These are phyloP conservation scores for Leucozona laternaria DNA, from an alignment of 2,888 invertebrate genomes.

Conservation along the genomic window DNA sequence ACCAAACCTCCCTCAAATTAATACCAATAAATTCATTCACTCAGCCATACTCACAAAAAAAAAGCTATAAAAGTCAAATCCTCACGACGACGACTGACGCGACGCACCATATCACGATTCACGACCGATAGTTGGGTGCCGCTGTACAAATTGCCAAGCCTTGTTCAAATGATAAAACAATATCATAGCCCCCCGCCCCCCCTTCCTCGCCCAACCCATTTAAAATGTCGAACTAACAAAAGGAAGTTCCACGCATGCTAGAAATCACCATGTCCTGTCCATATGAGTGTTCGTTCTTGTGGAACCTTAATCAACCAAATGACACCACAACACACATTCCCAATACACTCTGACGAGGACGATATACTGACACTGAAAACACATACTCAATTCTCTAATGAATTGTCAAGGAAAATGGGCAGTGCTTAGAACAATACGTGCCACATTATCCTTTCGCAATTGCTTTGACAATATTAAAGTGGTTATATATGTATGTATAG, in stretches of 20 bases:
- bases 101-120: too few species aligned
- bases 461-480: slow-evolving; percentile 32
- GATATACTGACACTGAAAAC: not conserved
- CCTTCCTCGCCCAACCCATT: not conserved
- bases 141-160: slow-evolving; percentile 38
- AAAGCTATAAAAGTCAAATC: slow-evolving; percentile 6
- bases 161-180: slow-evolving; percentile 46
- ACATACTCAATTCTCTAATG: slow-evolving; percentile 54
- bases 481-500: not conserved
- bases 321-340: slow-evolving; percentile 31
- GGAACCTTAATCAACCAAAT: slow-evolving; percentile 56
- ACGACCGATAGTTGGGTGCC: not conserved
- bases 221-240: slow-evolving; percentile 4
- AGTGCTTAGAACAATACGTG: slow-evolving; percentile 37
- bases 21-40: not conserved
- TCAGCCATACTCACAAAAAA: not conserved
- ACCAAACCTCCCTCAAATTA: slow-evolving; percentile 7
- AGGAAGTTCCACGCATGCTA: slow-evolving; percentile 27
- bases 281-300: slow-evolving; percentile 10
- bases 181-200: not conserved
- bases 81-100: not conserved
- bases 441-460: slow-evolving; percentile 27
- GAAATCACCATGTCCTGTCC: slow-evolving; percentile 15
- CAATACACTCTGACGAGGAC: not conserved
- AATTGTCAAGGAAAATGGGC: slow-evolving; percentile 31